Conservation (phyloP, 2,888 invertebrate genomes). For the Ophion obscuratus region DNA sequence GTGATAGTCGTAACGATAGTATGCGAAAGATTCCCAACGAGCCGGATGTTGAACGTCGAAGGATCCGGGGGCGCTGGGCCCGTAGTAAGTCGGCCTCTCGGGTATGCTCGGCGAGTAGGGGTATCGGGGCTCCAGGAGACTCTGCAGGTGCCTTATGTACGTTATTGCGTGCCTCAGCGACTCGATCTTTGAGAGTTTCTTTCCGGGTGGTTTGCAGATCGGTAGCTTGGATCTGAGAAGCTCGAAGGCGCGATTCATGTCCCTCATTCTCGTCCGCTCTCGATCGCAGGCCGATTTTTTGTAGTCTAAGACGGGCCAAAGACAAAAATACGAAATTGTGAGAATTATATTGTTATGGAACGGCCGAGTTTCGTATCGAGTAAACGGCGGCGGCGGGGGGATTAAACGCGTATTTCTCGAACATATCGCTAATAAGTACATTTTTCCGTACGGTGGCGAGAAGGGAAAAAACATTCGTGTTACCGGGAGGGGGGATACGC, state of each 20-base stretch:
- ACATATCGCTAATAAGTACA: not conserved
- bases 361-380: not conserved
- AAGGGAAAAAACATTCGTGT: not conserved
- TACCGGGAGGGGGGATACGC: not conserved
- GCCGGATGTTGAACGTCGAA: conserved; percentile 77
- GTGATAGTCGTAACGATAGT: conserved; percentile 82
- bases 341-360: not conserved
- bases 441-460: not conserved
- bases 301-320: conserved; percentile 86
- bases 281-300: conserved; percentile 94
- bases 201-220: conserved; percentile 92
- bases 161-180: conserved; percentile 92
- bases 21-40: conserved; percentile 81
- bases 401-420: not conserved
- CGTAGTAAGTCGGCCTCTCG: conserved; percentile 74
- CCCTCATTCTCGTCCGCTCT: conserved; percentile 93
- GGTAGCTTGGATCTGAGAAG: conserved; percentile 90
- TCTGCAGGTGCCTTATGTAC: conserved; percentile 90
- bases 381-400: not conserved
- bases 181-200: conserved; percentile 94
- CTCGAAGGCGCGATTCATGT: conserved; percentile 94
- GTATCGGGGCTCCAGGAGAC: conserved; percentile 84
- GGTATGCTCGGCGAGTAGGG: conserved; percentile 73
- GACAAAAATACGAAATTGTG: conserved; percentile 12
- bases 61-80: conserved; percentile 63